These are phyloP conservation scores for Lepisosteus osseus DNA, from an alignment of 2,113 vertebrate genomes.

Conservation along the genomic window DNA sequence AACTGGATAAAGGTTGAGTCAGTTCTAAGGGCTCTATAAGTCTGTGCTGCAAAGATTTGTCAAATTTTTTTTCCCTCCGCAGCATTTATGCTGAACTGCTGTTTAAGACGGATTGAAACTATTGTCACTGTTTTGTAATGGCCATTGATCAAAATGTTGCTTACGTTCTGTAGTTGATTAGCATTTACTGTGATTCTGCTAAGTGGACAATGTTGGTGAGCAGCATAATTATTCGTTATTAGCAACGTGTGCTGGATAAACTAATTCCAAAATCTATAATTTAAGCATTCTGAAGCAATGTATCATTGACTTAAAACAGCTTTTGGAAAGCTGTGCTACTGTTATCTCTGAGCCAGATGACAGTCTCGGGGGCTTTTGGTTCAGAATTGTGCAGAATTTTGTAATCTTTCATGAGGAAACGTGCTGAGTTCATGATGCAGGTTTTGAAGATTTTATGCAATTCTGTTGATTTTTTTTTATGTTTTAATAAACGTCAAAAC, in stretches of 20 bases:
- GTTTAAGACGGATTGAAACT: neutral
- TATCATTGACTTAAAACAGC: slow-evolving; percentile 31
- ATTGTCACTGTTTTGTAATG: slow-evolving; percentile 4
- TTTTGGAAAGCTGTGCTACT: slow-evolving; percentile 19
- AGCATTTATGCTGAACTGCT: neutral
- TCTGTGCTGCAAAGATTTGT: too few species aligned
- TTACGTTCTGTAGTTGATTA: slow-evolving; percentile 38
- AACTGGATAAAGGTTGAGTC: too few species aligned
- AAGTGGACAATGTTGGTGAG: slow-evolving; percentile 46
- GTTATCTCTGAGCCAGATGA: slow-evolving; percentile 26
- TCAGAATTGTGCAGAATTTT: slow-evolving; percentile 12
- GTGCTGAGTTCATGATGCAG: slow-evolving; percentile 16
- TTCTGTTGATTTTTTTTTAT: too few species aligned
- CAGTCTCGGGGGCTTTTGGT: neutral
- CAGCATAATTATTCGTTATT: slow-evolving; percentile 54
- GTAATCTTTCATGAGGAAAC: slow-evolving; percentile 20
- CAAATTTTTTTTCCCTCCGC: too few species aligned
- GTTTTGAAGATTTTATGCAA: too few species aligned
- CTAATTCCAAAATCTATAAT: slow-evolving; percentile 54
- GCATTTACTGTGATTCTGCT: slow-evolving; percentile 46
- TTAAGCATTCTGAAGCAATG: slow-evolving; percentile 43
- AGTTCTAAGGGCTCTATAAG: too few species aligned
- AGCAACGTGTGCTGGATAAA: slow-evolving; percentile 47
- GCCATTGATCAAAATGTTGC: slow-evolving; percentile 50
- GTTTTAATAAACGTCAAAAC: too few species aligned